phyloP scores from a whole-genome alignment of 2,888 invertebrate species.

The Agrochola lota region DNA sequence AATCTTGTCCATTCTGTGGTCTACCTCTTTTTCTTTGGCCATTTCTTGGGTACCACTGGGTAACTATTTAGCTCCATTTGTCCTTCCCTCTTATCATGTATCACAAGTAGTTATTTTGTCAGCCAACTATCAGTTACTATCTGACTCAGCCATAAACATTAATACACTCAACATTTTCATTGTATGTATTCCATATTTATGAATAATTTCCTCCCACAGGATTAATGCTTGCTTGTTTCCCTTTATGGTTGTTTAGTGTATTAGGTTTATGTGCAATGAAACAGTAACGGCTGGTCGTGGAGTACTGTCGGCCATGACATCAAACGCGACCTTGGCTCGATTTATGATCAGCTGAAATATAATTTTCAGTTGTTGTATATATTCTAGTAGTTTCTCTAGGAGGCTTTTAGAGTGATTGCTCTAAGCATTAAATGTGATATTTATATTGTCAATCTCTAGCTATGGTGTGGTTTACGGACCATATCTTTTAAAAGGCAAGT shows the following conservation, averaged over 20 bases:
- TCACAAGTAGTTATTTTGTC: background rate
- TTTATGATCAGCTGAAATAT: conserved; percentile 51
- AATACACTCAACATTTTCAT: conserved; percentile 27
- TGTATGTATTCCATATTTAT: conserved; percentile 21
- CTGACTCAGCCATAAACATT: conserved; percentile 6
- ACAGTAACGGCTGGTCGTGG: conserved; percentile 50
- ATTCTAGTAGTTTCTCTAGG: conserved; percentile 13
- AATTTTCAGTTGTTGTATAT: conserved; percentile 24
- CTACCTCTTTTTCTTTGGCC: background rate
- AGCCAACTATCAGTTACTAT: background rate
- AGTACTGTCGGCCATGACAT: conserved; percentile 42
- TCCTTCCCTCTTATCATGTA: background rate
- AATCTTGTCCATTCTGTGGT: background rate
- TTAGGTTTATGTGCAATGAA: conserved; percentile 64
- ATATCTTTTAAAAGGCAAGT: background rate
- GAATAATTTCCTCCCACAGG: conserved; percentile 50
- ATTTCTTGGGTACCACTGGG: background rate
- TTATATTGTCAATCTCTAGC: background rate
- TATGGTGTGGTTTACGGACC: background rate
- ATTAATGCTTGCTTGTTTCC: conserved; percentile 46
- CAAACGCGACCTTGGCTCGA: conserved; percentile 47
- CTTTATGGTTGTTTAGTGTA: conserved; percentile 60
- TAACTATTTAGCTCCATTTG: background rate
- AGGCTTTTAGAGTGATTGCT: conserved; percentile 35
- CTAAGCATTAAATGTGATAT: background rate